A percentile compares a stretch with the other conserved stretches of the same genome.
Evolutionary conservation across 2,113 vertebrate species (phyloP).

Genomic region (Tylochromis polylepis): DNA sequence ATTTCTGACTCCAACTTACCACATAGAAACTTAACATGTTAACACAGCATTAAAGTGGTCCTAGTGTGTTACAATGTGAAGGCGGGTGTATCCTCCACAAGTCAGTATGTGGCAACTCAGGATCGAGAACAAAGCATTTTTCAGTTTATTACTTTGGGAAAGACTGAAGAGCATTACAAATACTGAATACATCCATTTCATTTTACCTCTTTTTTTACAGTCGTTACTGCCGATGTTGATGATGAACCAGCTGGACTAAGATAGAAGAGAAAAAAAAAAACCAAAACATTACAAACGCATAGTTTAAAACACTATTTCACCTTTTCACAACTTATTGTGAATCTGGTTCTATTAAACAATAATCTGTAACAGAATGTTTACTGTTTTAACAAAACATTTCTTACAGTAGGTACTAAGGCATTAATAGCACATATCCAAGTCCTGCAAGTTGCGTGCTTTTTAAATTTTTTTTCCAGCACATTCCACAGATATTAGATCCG

Average conservation of each 20-base stretch:
- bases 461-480: background rate
- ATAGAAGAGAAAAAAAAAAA: background rate
- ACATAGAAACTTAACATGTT: rapidly evolving
- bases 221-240: background rate
- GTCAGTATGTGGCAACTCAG: background rate
- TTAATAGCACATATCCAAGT: background rate
- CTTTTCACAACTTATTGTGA: background rate
- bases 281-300: background rate
- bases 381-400: background rate
- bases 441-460: background rate
- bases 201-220: constrained; percentile 57
- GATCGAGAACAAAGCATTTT: background rate
- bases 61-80: background rate
- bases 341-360: background rate
- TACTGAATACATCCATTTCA: background rate
- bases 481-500: background rate
- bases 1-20: background rate
- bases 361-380: background rate
- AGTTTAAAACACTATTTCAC: background rate
- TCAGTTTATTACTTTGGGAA: background rate
- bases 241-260: constrained; percentile 28
- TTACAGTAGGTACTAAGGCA: background rate
- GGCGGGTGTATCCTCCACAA: background rate
- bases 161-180: background rate
- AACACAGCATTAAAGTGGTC: background rate